Evolutionary conservation across 2,113 vertebrate species (phyloP), one percentile per base, ranked within the genome.

Genomic region (Australoheros scitulus): DNA sequence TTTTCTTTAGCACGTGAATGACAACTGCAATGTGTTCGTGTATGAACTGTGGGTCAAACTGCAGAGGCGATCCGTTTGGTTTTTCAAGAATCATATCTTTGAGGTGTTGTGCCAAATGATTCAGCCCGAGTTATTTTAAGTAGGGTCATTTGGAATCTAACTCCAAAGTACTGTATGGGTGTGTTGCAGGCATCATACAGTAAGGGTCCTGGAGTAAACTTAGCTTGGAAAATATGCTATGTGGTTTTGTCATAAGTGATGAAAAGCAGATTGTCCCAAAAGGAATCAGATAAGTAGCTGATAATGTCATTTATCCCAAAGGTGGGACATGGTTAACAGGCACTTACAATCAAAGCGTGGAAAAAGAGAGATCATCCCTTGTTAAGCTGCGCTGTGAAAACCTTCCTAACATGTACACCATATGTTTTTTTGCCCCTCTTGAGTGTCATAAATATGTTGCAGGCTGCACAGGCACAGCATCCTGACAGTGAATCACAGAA

Each of bases 391-490:
- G 65, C 59, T 43, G 36, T 86, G 81, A 79, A 89, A 91, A 89
- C 64, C 90, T 61, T 20, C 63, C 80, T 91, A 94, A 93, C 92
- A 89, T 80, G 74, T 87, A 87, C 75, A 81, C 88, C 94, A 95
- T 81, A 87, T 94, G 94, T 77, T 90, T 77, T 76, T 56, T 68
- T 72, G 58, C 87, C 80, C 80, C 91, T 88, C 92, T 4, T 5
- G 90, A 87, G 93, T 63, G 1, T 78, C 86, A 85, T 95, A 93
- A 95, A 93, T 20, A 57, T 88, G 86, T 92, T 89, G 63, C 77
- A 85, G 84, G 88, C 91, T 79, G 83, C 24, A 17, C 64, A n/a
- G 92, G 87, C 89, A 88, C 89, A 75, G 78, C 43, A 85, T 92
- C 90, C 87, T 81, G 90, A 93, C 91, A 87, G 91, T 86, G 86